Evolutionary conservation across 2,797 vertebrate genomes (phyloP).

Genomic region (Neostethus bicornis): DNA sequence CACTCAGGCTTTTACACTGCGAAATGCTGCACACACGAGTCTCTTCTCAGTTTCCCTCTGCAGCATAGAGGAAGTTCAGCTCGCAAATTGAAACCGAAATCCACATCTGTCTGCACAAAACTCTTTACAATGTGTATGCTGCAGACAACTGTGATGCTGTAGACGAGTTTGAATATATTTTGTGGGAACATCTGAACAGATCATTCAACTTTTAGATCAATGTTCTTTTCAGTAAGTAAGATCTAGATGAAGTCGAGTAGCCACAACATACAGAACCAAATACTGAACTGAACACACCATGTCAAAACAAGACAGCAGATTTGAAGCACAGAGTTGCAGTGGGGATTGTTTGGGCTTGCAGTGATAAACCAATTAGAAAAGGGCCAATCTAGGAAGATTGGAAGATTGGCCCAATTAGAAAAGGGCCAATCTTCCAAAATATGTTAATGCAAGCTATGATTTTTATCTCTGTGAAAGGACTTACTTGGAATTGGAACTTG

Average conservation of each 20-base stretch:
- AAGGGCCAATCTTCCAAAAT: neutral
- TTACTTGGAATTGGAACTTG: constrained; percentile 95
- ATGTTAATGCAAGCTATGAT: too few relatives aligned
- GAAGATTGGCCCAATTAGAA: too few relatives aligned
- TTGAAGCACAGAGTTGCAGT: neutral
- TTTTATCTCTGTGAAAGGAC: constrained; percentile 79
- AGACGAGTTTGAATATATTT: too few relatives aligned
- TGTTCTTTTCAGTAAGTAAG: neutral
- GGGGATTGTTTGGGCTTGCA: neutral
- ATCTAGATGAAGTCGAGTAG: neutral
- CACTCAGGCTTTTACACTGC: constrained; percentile 41
- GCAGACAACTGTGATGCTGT: neutral
- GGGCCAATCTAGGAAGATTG: too few relatives aligned
- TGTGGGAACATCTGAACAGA: neutral
- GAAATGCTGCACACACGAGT: constrained; percentile 58
- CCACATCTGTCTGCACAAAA: constrained; percentile 43
- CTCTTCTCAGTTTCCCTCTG: constrained; percentile 75
- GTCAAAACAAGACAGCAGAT: neutral
- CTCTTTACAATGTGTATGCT: constrained; percentile 3
- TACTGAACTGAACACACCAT: neutral
- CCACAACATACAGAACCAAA: neutral
- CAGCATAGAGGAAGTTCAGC: constrained; percentile 72
- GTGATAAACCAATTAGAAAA: neutral
- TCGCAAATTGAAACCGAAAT: constrained; percentile 75
- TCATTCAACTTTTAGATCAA: neutral